phyloP scores from a whole-genome alignment of 2,797 vertebrate genomes.

The Hydrophis major region DNA sequence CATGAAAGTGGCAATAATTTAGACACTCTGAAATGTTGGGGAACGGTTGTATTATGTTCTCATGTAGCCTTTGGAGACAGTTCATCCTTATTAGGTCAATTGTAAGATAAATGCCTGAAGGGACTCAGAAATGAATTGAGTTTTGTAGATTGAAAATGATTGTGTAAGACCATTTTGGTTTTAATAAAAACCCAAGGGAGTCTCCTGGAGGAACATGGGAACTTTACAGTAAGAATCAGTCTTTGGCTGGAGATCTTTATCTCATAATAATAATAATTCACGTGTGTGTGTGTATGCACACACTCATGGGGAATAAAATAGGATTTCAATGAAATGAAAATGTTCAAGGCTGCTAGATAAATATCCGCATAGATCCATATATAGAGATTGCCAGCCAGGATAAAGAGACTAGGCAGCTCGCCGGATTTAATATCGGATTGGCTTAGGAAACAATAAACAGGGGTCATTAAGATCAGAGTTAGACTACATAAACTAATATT shows the following conservation, averaged over 20 bases:
- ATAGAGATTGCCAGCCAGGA: conserved; percentile 59
- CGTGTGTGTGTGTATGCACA: conserved; percentile 1
- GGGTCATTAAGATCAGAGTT: not conserved
- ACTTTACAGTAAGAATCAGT: conserved; percentile 61
- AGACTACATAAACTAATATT: rapidly evolving
- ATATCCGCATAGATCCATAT: conserved; percentile 42
- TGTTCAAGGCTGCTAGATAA: conserved; percentile 46
- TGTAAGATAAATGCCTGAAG: conserved; percentile 55
- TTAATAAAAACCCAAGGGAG: conserved; percentile 61
- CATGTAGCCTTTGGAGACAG: conserved; percentile 49
- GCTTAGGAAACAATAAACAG: conserved; percentile 5
- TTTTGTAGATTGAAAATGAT: conserved; percentile 63
- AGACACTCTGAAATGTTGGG: conserved; percentile 50
- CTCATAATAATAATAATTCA: conserved; percentile 45
- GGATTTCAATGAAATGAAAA: conserved; percentile 45
- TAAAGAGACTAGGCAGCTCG: conserved; percentile 39
- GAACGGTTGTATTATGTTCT: conserved; percentile 36
- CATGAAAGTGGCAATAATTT: conserved; percentile 30
- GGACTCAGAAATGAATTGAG: conserved; percentile 64
- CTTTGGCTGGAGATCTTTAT: conserved; percentile 65
- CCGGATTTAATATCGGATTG: conserved; percentile 27
- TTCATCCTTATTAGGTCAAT: conserved; percentile 58
- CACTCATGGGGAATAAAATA: conserved; percentile 30
- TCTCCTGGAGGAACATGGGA: conserved; percentile 51
- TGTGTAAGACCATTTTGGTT: conserved; percentile 58